Conservation (phyloP, 2,113 vertebrate species). For the Cryptomyrus ogoouensis region DNA sequence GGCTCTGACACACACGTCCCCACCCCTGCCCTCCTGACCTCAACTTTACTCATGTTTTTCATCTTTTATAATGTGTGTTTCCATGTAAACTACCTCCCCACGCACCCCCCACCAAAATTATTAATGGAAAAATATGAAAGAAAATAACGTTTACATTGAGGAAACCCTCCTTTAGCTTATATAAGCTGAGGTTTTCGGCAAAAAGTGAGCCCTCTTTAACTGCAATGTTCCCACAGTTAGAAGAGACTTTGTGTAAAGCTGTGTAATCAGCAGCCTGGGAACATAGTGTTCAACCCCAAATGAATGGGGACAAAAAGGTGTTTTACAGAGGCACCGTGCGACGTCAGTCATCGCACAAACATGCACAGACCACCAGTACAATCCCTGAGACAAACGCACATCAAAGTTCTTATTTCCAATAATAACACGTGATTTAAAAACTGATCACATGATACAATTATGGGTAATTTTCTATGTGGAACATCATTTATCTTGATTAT, state of each 20-base stretch:
- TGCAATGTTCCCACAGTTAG: not conserved
- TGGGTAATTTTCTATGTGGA: not conserved
- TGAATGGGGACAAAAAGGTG: not conserved
- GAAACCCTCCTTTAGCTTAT: conserved; percentile 9
- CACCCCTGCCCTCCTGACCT: not conserved
- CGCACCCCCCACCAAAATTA: not conserved
- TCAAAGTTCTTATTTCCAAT: not conserved
- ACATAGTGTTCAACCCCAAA: not conserved
- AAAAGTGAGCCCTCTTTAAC: not conserved
- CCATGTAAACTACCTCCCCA: not conserved
- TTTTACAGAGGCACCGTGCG: not conserved
- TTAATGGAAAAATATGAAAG: not conserved
- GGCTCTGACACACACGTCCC: not conserved
- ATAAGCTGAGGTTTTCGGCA: conserved; percentile 2
- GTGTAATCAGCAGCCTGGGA: conserved; percentile 8
- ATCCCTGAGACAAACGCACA: not conserved
- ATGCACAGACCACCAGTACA: not conserved
- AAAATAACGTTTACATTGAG: conserved; percentile 12
- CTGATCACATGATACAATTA: not conserved
- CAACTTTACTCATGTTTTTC: not conserved
- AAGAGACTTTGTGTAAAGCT: not conserved
- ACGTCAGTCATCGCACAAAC: not conserved
- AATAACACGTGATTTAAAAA: not conserved
- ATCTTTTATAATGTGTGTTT: not conserved
- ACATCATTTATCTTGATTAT: not conserved